Conservation (phyloP, 2,888 invertebrate genomes). For the Meliscaeva auricollis region DNA sequence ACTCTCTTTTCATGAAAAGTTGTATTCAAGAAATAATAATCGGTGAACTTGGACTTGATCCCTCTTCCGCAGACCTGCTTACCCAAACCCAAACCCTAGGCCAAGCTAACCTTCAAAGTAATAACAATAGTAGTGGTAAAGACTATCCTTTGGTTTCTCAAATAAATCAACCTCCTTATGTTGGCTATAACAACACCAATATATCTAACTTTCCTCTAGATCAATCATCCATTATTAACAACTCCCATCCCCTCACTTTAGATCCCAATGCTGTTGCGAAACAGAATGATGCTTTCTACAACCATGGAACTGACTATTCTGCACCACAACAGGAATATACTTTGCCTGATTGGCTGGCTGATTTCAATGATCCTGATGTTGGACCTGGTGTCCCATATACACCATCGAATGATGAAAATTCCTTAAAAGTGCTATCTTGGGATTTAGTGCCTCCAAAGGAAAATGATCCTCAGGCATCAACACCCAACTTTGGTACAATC, state of each 20-base stretch:
- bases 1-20: conserved; percentile 34
- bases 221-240: conserved; percentile 78
- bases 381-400: conserved; percentile 82
- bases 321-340: conserved; percentile 73
- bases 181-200: conserved; percentile 77
- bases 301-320: conserved; percentile 12
- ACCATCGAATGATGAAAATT: conserved; percentile 54
- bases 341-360: conserved; percentile 81
- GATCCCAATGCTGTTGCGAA: conserved; percentile 83
- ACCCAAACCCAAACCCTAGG: conserved; percentile 32
- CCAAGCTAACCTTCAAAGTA: conserved; percentile 41
- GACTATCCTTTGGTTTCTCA: conserved; percentile 40
- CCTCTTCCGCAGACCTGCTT: conserved; percentile 53
- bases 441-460: conserved; percentile 80
- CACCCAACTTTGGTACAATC: conserved; percentile 74
- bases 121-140: conserved; percentile 32
- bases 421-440: conserved; percentile 82
- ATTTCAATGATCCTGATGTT: conserved; percentile 82
- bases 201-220: conserved; percentile 79
- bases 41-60: conserved; percentile 60
- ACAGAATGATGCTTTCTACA: conserved; percentile 73
- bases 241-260: conserved; percentile 81
- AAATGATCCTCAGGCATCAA: conserved; percentile 67
- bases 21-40: conserved; percentile 66
- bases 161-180: conserved; percentile 65